Base-by-base conservation (phyloP, 2,888 invertebrate species). In the Bedellia somnulentella region DNA sequence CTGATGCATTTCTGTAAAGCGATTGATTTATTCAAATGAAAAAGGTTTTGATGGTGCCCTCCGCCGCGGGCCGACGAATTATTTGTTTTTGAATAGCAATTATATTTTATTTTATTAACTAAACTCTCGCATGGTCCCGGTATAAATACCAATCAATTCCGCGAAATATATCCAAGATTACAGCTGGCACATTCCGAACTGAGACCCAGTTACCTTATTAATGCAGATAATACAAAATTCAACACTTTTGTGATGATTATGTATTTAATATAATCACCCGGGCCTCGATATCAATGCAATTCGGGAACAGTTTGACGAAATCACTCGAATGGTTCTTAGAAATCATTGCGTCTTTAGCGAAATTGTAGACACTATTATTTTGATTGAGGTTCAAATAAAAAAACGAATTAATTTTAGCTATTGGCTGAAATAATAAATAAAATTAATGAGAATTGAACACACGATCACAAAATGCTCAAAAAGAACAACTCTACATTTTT, bases 71-170 rank as follows among this genome's bases (percentile, higher is more conserved):
- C 58, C 40, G 42, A 44, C 43, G 57, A 62, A 62, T 63, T 71
- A 73, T 75, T 75, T 75, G 73, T 70, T 73, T 73, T 71, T 67
- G 62, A 64, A 67, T 67, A 52, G 70, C 70, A 73, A 75, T 75
- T 75, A 75, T 73, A 75, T 68, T 73, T 71, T 71, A 71, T 71
- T 75, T 70, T 67, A 73, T 57, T 49, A 50, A 62, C 9, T 18
- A 5, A 56, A 53, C 39, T 38, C 48, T 64, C 57, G 59, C 64
- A 70, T 68, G 62, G 60, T 57, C 42, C 49, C 38, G 37, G 44
- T n/a, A 49, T 47, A 56, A 58, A 54, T 52, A 50, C 52, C 56
- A 55, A 56, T 58, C 54, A 39, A 57, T 75, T 73, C 73, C 57
- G 51, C 58, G 73, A 75, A 75, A 52, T 52, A 38, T 54, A 67